These are phyloP conservation scores for Platichthys flesus DNA, from an alignment of 2,113 vertebrate species.

Conservation along the genomic window DNA sequence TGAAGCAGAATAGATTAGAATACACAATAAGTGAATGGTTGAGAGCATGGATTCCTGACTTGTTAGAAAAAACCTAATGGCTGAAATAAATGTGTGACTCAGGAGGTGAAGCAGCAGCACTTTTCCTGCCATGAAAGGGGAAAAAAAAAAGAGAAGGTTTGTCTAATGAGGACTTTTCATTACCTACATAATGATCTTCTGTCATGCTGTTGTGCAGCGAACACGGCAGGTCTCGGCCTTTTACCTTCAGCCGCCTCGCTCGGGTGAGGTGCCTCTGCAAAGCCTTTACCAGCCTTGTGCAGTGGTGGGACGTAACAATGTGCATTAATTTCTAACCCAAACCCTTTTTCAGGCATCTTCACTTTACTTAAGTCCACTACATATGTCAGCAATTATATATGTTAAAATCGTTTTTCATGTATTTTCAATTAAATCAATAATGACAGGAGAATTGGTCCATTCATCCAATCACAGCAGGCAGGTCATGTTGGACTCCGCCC, in stretches of 20 bases:
- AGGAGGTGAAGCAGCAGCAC: constrained; percentile 3
- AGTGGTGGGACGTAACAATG: too few species aligned
- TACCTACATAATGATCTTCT: background rate
- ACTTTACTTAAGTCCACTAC: background rate
- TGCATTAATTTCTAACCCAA: too few species aligned
- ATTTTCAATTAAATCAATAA: background rate
- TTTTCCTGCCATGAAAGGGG: background rate
- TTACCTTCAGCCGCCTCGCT: constrained; percentile 37
- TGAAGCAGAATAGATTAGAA: constrained; percentile 52
- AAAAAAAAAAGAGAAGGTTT: background rate
- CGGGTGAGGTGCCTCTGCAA: constrained; percentile 4
- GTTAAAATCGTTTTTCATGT: too few species aligned
- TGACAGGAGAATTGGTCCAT: background rate
- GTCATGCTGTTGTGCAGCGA: background rate
- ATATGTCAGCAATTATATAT: too few species aligned
- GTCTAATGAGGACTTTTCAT: background rate
- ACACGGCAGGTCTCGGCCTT: constrained; percentile 1
- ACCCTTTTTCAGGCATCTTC: too few species aligned
- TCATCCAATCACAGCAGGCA: background rate
- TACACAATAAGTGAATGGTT: constrained; percentile 32
- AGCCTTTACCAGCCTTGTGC: background rate
- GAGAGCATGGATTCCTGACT: constrained; percentile 19
- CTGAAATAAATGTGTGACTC: constrained; percentile 23
- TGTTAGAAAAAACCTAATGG: background rate
- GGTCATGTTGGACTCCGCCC: too few species aligned